phyloP scores from a whole-genome alignment of 2,113 vertebrate species.

The Phylloscopus trochilus region DNA sequence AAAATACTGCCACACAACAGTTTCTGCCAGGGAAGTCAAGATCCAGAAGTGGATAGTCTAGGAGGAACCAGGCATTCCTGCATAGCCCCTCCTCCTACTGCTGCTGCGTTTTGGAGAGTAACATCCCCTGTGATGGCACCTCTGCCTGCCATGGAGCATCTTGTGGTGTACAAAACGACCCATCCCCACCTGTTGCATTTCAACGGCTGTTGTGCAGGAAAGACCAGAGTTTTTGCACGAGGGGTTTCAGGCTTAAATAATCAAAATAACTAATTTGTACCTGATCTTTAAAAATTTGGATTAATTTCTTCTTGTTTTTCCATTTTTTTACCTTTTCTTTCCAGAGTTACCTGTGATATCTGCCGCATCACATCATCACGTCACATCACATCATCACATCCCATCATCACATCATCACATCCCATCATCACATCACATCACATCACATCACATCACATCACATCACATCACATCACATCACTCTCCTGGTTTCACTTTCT shows the following conservation, averaged over 20 bases:
- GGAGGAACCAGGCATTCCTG: background rate
- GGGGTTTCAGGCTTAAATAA: background rate
- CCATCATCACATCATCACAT: background rate
- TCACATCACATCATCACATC: background rate
- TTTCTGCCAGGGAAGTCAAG: background rate
- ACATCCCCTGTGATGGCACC: fast-evolving
- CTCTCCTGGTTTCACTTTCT: background rate
- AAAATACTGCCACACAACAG: background rate
- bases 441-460: background rate
- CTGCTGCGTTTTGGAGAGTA: background rate
- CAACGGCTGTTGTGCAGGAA: background rate
- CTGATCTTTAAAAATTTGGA: background rate
- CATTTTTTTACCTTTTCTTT: background rate
- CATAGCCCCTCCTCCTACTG: background rate
- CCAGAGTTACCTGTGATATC: background rate
- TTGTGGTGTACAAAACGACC: background rate
- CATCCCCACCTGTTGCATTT: background rate
- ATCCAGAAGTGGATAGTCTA: background rate
- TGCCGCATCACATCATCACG: background rate
- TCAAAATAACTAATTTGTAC: background rate
- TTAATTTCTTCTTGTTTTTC: background rate
- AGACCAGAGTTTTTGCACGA: background rate
- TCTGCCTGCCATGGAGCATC: background rate
- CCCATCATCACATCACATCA: background rate
- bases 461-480: background rate